Evolutionary conservation across 2,888 invertebrate genomes (phyloP).

Genomic region (Dynastes maya): DNA sequence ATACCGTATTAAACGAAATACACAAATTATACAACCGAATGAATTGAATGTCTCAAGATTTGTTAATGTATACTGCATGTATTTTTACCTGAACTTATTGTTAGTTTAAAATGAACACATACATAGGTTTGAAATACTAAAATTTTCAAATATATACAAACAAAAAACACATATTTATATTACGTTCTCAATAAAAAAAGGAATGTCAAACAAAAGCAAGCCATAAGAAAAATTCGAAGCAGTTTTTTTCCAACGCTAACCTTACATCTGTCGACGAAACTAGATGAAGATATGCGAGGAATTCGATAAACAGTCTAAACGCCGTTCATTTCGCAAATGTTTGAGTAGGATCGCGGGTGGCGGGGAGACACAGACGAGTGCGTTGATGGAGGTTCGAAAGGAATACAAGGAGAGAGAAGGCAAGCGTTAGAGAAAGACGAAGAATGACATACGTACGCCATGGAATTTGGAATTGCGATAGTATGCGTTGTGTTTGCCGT

Average conservation of each 20-base stretch:
- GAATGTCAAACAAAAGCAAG: constrained; percentile 21
- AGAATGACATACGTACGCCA: constrained; percentile 34
- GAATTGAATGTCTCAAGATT: too few species aligned
- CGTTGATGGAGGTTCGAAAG: constrained; percentile 24
- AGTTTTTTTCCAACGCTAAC: constrained; percentile 29
- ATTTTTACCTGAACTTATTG: too few species aligned
- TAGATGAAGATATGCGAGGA: constrained; percentile 46
- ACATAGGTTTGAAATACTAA: neutral
- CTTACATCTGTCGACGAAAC: constrained; percentile 46
- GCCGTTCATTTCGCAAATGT: constrained; percentile 41
- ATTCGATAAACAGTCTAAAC: constrained; percentile 46
- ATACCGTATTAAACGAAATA: too few species aligned
- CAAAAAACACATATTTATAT: constrained; percentile 17
- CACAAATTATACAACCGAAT: too few species aligned
- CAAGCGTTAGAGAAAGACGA: neutral
- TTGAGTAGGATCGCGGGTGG: constrained; percentile 19
- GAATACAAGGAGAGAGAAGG: constrained; percentile 5
- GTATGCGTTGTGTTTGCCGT: constrained; percentile 41
- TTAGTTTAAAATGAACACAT: neutral
- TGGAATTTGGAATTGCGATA: constrained; percentile 47
- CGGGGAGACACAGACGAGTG: constrained; percentile 27
- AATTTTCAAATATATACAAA: constrained; percentile 13
- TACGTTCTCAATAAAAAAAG: constrained; percentile 8
- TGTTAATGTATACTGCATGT: too few species aligned
- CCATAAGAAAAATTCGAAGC: constrained; percentile 34